These are phyloP conservation scores for Sebastes hubbsi DNA, from an alignment of 2,797 vertebrate genomes.

Conservation along the genomic window DNA sequence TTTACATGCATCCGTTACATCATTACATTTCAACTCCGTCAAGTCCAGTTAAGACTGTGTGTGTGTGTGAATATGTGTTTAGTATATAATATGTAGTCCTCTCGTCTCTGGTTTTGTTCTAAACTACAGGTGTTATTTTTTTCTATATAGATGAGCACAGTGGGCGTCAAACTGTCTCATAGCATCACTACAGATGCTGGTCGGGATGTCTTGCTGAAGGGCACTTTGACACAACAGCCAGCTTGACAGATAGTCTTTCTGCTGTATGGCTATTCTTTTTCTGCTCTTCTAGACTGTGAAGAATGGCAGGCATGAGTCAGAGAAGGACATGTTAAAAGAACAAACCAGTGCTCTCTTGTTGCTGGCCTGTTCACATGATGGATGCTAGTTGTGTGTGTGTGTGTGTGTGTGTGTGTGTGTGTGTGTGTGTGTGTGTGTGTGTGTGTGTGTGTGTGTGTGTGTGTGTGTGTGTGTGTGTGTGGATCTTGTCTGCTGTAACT, in stretches of 20 bases:
- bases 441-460: too few relatives aligned
- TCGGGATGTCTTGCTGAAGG: constrained; percentile 4
- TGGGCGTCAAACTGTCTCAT: background rate
- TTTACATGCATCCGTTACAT: background rate
- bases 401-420: background rate
- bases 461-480: background rate
- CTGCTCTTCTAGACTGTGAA: background rate
- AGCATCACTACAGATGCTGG: background rate
- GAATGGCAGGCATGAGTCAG: constrained; percentile 52
- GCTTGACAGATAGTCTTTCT: constrained; percentile 8
- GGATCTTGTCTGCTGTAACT: constrained; percentile 67
- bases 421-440: background rate
- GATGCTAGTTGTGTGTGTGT: constrained; percentile 28
- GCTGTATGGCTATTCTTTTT: background rate
- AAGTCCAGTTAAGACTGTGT: background rate
- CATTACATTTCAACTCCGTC: background rate
- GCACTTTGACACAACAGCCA: background rate
- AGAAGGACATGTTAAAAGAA: constrained; percentile 22
- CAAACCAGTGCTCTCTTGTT: constrained; percentile 33
- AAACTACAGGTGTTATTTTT: background rate
- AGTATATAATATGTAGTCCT: background rate
- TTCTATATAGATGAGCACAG: background rate
- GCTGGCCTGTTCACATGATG: constrained; percentile 49
- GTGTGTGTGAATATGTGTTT: background rate
- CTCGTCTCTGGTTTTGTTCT: background rate